Evolutionary conservation across 2,888 invertebrate genomes (phyloP), one percentile per base, ranked within the genome.

Genomic region (Agriopis leucophaearia): DNA sequence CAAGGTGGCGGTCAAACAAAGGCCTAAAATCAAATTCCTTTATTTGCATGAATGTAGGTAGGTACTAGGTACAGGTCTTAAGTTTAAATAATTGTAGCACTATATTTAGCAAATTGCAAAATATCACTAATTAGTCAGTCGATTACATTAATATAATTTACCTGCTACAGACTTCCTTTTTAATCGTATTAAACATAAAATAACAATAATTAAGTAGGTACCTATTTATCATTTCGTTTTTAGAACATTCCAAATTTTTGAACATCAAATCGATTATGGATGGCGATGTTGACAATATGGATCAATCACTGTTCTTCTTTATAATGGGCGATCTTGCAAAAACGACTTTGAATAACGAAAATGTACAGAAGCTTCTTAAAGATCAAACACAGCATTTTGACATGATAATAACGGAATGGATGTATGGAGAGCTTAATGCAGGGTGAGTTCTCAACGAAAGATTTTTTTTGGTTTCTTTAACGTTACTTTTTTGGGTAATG

Each of bases 381-480:
- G 80, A 87, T 57, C 74, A 80, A 0, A 78, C 71, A 1, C 78
- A 81, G 60, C 67, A 77, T 4, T 87, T 85, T 63, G 85, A 87
- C 54, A 54, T 81, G 1, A 76, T 86, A 8, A 74, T 87, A 0
- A 73, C 73, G 0, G 86, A 87, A 64, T 86, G 81, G 81, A 72
- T 86, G 74, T 82, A 76, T 51, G 77, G 63, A 40, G 84, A 84
- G 47, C 8, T 85, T 0, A 73, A 73, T 45, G 63, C 74, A 57
- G 81, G 83, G 85, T 83, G 74, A 74, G 72, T 38, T 15, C 8
- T 38, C 8, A 15, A 27, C 3, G 5, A 27, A 27, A 27, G 27
- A 47, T 16, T 1, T 16, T 47, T 16, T 47, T 8, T 18, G 8
- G 8, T 15, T 18, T 48, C 8, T 48, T 27, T 27, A 27, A 27